Conservation (phyloP, 2,888 invertebrate species). For the Macrophya alboannulata region DNA sequence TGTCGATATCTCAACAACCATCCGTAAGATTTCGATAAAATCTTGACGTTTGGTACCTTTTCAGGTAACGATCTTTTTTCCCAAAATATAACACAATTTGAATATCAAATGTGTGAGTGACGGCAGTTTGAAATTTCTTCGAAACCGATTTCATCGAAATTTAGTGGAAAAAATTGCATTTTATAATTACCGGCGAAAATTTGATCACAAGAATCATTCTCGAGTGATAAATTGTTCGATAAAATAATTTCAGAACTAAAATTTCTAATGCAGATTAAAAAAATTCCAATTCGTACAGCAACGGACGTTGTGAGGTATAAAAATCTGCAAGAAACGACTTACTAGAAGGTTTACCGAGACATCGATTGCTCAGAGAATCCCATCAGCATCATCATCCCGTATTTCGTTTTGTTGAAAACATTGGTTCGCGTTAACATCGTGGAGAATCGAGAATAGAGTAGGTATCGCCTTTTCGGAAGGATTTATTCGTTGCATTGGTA, state of each 20-base stretch:
- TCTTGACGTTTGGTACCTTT: neutral
- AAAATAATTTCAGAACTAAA: neutral
- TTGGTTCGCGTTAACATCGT: neutral
- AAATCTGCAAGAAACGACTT: neutral
- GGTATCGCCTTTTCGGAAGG: slow-evolving; percentile 7
- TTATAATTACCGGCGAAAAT: too few relatives aligned
- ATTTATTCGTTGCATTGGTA: slow-evolving; percentile 1
- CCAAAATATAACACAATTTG: neutral
- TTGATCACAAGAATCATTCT: too few relatives aligned
- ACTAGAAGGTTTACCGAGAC: neutral
- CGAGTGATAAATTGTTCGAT: neutral
- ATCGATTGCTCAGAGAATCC: neutral
- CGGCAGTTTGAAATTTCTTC: neutral
- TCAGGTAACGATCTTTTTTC: neutral
- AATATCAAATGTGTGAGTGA: neutral
- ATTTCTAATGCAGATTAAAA: too few relatives aligned
- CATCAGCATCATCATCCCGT: neutral
- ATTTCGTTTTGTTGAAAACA: neutral
- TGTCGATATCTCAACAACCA: neutral
- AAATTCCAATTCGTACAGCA: neutral
- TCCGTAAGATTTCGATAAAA: neutral
- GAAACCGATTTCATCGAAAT: neutral
- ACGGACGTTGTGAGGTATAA: neutral
- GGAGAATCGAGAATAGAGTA: neutral
- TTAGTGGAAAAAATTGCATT: too few relatives aligned